Evolutionary conservation across 2,113 vertebrate genomes (phyloP).

Genomic region (Limnothrissa miodon): DNA sequence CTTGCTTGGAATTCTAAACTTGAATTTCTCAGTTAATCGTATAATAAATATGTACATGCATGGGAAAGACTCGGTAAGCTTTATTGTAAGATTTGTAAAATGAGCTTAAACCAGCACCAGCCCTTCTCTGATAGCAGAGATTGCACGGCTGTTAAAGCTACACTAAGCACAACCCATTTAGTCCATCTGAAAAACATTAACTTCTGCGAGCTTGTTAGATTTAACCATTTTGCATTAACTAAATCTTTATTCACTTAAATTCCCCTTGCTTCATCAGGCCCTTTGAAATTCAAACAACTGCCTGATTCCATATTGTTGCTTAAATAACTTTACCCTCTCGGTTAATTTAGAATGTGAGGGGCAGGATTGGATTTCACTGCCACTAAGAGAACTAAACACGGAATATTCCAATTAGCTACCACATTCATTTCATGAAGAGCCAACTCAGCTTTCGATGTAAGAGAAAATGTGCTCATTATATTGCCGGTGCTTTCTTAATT

Average conservation of each 20-base stretch:
- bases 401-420: conserved; percentile 55
- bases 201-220: not conserved
- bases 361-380: not conserved
- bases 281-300: conserved; percentile 8
- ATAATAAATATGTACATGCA: not conserved
- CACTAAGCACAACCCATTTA: not conserved
- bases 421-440: conserved; percentile 36
- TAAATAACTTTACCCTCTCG: not conserved
- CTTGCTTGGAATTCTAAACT: not conserved
- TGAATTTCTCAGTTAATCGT: not conserved
- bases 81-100: not conserved
- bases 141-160: not conserved
- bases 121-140: not conserved
- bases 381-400: conserved; percentile 12
- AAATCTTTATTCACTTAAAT: not conserved
- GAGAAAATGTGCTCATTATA: conserved; percentile 46
- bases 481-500: conserved; percentile 36
- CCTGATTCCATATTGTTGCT: not conserved
- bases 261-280: not conserved
- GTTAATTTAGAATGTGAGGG: not conserved
- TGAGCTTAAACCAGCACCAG: not conserved
- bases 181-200: not conserved
- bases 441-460: conserved; percentile 36
- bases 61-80: not conserved
- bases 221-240: not conserved